Base-by-base conservation (phyloP, 2,797 vertebrate species). In the Myiotriccus ornatus region DNA sequence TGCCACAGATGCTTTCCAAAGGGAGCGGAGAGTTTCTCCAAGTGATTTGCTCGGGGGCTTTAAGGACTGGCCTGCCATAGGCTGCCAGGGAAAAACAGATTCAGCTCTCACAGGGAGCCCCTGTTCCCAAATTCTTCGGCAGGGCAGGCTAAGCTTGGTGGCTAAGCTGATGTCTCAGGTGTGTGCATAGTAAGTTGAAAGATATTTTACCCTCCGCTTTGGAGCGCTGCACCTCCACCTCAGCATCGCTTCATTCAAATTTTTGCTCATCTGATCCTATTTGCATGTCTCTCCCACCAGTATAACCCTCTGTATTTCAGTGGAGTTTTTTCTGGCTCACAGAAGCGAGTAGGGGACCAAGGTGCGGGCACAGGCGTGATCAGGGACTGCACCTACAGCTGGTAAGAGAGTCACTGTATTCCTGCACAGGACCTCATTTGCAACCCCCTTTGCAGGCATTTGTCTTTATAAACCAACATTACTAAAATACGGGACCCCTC, bases 351-450 rank as follows among this genome's bases (percentile, higher is more conserved):
- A 5, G 39, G 10, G 14, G 9, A 81, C 27, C n/a, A 49, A 35
- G 27, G 10, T 34, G 30, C 12, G 18, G 64, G 18, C 43, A 78
- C 0, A 0, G 30, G 24, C 10, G 22, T 0, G 1, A 63, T 20
- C 37, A 65, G 32, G 32, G 28, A 19, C 1, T 70, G 28, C 56
- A 83, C 15, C 52, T 59, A 34, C 7, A 27, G 23, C 24, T 15
- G 25, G 12, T 46, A 19, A 52, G 8, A 41, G 2, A 69, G 25
- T 43, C 18, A 32, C 17, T 0, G 0, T 35, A 37, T 16, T 77
- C 23, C 57, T 10, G 5, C 28, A 37, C 25, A 63, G n/a, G 14
- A 20, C 5, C 23, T 22, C 25, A 15, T 44, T 17, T 68, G 24
- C n/a, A 79, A 55, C 17, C 14, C 52, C 16, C 41, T 79, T 49